These are phyloP conservation scores for Micropoecilia bifurca DNA, from an alignment of 2,797 vertebrate genomes.

Conservation along the genomic window DNA sequence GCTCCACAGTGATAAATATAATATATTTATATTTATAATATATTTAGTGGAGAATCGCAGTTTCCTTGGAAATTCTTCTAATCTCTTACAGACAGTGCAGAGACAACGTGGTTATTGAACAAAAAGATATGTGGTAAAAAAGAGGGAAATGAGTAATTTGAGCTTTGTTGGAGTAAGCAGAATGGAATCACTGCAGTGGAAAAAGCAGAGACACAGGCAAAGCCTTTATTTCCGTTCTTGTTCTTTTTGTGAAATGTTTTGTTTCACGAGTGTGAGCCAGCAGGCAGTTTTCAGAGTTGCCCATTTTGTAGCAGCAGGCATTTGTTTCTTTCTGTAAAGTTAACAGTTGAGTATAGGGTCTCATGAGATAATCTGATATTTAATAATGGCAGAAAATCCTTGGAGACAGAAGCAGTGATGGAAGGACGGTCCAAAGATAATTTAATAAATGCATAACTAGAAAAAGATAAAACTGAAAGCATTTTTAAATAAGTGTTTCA, in stretches of 20 bases:
- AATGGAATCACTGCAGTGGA: conserved; percentile 46
- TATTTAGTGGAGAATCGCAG: conserved; percentile 26
- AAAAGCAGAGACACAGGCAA: conserved; percentile 60
- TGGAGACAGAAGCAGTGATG: neutral
- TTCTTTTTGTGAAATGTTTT: conserved; percentile 40
- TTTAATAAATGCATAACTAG: neutral
- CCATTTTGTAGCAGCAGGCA: conserved; percentile 29
- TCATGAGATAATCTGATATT: neutral
- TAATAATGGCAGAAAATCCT: neutral
- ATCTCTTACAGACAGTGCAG: conserved; percentile 38
- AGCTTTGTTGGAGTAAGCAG: conserved; percentile 58
- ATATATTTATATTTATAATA: no score
- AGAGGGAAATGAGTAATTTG: conserved; percentile 48
- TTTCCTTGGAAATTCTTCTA: conserved; percentile 21
- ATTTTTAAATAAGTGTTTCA: neutral
- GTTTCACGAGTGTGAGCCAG: conserved; percentile 27
- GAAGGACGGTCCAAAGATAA: neutral
- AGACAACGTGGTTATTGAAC: conserved; percentile 35
- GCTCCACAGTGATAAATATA: neutral
- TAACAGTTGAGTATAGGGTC: neutral
- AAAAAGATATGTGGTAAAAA: conserved; percentile 7
- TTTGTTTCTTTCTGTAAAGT: conserved; percentile 14
- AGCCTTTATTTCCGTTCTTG: conserved; percentile 40
- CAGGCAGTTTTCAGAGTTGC: conserved; percentile 33
- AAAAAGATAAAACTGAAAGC: neutral